Base-by-base conservation (phyloP, 2,113 vertebrate species). In the Hiodon alosoides region DNA sequence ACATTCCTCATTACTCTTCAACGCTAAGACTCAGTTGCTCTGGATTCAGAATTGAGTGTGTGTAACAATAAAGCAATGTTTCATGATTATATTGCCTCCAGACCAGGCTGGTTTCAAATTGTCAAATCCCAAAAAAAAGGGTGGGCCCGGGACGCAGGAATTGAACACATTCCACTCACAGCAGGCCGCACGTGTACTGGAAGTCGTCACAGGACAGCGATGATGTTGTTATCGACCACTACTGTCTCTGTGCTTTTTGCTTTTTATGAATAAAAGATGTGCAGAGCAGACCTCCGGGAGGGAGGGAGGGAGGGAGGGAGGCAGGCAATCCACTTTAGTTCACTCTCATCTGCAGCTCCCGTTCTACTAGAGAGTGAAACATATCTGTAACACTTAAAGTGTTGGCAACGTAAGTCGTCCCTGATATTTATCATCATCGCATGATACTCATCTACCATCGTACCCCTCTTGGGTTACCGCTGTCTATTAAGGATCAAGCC, bases 81-180 rank as follows among this genome's bases (percentile, higher is more conserved):
- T 79, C 71, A 73, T 66, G 77, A 75, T 78, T 72, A 74, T 76
- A 73, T 76, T 73, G 80, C 74, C 62, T 58, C 76, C 76, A 82
- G 64, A 78, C 68, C 74, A 67, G 73, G 77, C 73, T 81, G 77
- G 83, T 79, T 77, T 78, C 76, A 78, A 79, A 78, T 75, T 72
- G 80, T 83, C 73, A 73, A 81, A 77, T 77, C 69, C 1, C 31
- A 31, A 31, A 31, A 31, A 31, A 31, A 31, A 31, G 31, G 31
- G 31, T 31, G 31, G 31, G 31, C 31, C 31, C 31, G 31, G 31
- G 31, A 31, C 31, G 31, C 31, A 31, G 31, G 31, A 31, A 31
- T 31, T 31, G 71, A 13, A 68, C 31, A 75, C 65, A 50, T 48
- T 31, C 31, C 31, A 31, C 31, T 69, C 65, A 68, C 65, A 68